Evolutionary conservation across 1,140 invertebrate species (phyloP).

Genomic region (Episyrphus balteatus): DNA sequence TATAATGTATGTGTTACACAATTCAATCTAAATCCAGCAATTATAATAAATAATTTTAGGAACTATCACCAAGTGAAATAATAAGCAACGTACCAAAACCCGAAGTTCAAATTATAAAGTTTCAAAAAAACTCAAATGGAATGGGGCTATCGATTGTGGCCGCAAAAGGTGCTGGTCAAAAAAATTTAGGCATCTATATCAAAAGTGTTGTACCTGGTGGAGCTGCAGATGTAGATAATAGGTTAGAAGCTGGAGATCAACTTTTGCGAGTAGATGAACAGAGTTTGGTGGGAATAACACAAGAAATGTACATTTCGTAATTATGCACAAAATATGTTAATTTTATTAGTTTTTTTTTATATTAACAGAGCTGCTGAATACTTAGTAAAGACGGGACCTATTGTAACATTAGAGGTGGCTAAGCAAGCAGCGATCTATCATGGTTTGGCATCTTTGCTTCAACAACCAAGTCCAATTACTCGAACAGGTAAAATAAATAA

Average conservation of each 20-base stretch:
- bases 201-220: conserved; percentile 95
- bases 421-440: conserved; percentile 95
- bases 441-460: conserved; percentile 84
- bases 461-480: conserved; percentile 79
- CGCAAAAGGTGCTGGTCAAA: conserved; percentile 58
- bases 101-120: conserved; percentile 73
- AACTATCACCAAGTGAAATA: conserved; percentile 48
- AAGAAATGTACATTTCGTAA: conserved; percentile 61
- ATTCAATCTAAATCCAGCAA: not conserved
- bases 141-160: conserved; percentile 92
- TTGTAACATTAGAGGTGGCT: conserved; percentile 90
- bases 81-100: conserved; percentile 39
- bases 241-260: conserved; percentile 94
- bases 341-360: not conserved
- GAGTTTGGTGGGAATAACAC: conserved; percentile 90
- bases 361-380: conserved; percentile 79
- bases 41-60: conserved; percentile 30
- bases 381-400: conserved; percentile 83
- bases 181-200: conserved; percentile 91
- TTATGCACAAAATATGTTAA: not conserved
- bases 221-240: conserved; percentile 87
- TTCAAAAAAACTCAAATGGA: conserved; percentile 82
- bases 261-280: conserved; percentile 93
- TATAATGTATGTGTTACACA: conserved; percentile 38
- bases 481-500: conserved; percentile 51